Percentiles rank a stretch among this genome's conserved stretches.
Conservation (phyloP, 2,797 vertebrate species). For the Scyliorhinus canicula region DNA sequence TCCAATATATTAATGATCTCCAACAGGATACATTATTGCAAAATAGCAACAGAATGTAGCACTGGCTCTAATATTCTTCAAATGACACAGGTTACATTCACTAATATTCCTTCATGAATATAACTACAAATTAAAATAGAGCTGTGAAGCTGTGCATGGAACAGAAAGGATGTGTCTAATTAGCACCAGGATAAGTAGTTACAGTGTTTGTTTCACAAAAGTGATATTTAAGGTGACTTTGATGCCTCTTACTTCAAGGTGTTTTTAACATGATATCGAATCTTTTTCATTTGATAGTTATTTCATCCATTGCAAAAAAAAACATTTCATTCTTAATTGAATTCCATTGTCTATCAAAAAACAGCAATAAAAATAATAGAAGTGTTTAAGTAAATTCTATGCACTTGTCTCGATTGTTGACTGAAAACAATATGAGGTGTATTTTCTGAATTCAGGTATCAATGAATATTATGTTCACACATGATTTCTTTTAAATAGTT, state of each 20-base stretch:
- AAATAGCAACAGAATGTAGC: slow-evolving; percentile 14
- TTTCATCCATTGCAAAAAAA: not conserved
- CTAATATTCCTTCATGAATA: slow-evolving; percentile 4
- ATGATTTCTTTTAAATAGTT: not conserved
- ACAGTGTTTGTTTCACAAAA: slow-evolving; percentile 21
- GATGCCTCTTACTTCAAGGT: not conserved
- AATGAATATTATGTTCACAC: not conserved
- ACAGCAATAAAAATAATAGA: not conserved
- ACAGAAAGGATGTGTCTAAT: slow-evolving; percentile 32
- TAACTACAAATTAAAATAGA: slow-evolving; percentile 35
- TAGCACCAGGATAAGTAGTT: slow-evolving; percentile 22
- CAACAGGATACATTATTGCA: not conserved
- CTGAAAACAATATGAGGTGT: not conserved
- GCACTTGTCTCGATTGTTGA: not conserved
- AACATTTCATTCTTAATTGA: slow-evolving; percentile 5
- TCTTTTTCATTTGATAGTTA: not conserved
- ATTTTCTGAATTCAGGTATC: slow-evolving; percentile 9
- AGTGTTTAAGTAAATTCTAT: not conserved
- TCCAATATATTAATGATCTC: slow-evolving; percentile 22
- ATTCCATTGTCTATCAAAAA: not conserved
- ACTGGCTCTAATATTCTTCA: slow-evolving; percentile 1
- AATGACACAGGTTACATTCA: slow-evolving; percentile 1
- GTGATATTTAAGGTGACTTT: slow-evolving; percentile 36
- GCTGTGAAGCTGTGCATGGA: slow-evolving; percentile 33
- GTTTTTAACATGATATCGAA: not conserved